Percentiles rank a stretch among this genome's conserved stretches.
These are phyloP conservation scores for Eudemis profundana DNA, from an alignment of 2,888 invertebrate species.

Conservation along the genomic window DNA sequence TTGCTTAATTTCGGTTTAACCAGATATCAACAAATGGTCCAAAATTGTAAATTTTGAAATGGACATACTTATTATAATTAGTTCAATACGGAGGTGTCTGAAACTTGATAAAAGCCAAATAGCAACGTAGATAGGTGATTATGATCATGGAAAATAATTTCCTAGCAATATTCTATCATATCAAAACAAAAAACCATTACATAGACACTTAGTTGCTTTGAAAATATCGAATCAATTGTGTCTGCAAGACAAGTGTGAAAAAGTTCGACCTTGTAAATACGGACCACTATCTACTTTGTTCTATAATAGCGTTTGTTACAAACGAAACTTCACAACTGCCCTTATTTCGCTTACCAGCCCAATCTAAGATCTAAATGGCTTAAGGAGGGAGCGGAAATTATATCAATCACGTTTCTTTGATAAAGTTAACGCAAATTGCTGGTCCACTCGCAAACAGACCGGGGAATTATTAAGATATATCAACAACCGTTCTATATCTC, in stretches of 20 bases:
- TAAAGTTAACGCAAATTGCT: slow-evolving; percentile 22
- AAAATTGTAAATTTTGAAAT: too few relatives aligned
- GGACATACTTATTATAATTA: too few relatives aligned
- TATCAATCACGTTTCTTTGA: slow-evolving; percentile 32
- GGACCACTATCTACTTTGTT: neutral
- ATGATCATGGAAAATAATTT: too few relatives aligned
- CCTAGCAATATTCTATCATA: too few relatives aligned
- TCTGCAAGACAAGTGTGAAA: neutral
- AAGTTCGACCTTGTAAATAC: slow-evolving; percentile 24
- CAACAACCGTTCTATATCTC: slow-evolving; percentile 18
- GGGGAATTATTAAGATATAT: slow-evolving; percentile 27
- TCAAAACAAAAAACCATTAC: neutral
- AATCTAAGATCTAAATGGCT: slow-evolving; percentile 29
- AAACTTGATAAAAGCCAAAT: too few relatives aligned
- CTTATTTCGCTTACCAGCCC: slow-evolving; percentile 1
- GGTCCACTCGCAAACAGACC: slow-evolving; percentile 22
- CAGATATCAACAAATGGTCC: too few relatives aligned
- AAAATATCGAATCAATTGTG: neutral
- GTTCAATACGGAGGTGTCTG: too few relatives aligned
- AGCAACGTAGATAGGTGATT: too few relatives aligned
- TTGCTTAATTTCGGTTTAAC: too few relatives aligned
- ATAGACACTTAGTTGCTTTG: neutral
- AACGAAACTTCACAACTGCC: slow-evolving; percentile 14
- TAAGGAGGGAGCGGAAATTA: slow-evolving; percentile 28
- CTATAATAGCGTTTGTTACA: neutral